Evolutionary conservation across 2,888 invertebrate genomes (phyloP), one percentile per base, ranked within the genome.

Genomic region (Harpagoxenus sublaevis): DNA sequence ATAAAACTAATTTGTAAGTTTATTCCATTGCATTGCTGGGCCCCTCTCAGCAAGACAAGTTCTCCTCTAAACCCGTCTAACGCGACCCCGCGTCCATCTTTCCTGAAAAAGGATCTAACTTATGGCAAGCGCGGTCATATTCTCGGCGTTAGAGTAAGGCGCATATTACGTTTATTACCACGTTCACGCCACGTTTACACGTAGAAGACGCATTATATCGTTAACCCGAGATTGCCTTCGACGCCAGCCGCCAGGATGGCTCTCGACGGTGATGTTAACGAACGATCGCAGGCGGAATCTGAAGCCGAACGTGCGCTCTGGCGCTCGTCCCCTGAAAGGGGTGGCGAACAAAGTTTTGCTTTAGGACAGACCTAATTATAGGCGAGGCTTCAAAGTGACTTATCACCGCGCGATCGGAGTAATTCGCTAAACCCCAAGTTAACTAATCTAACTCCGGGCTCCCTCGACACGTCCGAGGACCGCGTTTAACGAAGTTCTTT

Each of bases 401-500:
- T 89, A 89, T 88, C 84, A 79, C 51, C 39, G 31, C 45, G 48
- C 84, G 83, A 82, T 79, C 82, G 79, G 78, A 83, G 75, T 90
- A 90, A 90, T 84, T 89, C 89, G 75, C 83, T 91, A 92, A 92
- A 91, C 90, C 89, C 68, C 82, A 88, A 89, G 89, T 91, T 90
- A 92, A 92, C 93, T 92, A 93, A 92, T 81, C 73, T 71, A 81
- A 81, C 48, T 81, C 71, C 9, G 28, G 35, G 86, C 87, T 89
- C 78, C 77, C 86, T 88, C 87, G 83, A 74, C 48, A 12, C 62
- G 63, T 66, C 71, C 28, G n/a, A 62, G 79, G 63, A 62, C 60
- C 89, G 8, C 88, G 88, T 89, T 92, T 92, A 92, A 91, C 91
- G 88, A 90, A 91, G 90, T 91, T 90, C 87, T 91, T 91, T 85